Evolutionary conservation across 2,113 vertebrate genomes (phyloP).

Genomic region (Archilochus colubris): DNA sequence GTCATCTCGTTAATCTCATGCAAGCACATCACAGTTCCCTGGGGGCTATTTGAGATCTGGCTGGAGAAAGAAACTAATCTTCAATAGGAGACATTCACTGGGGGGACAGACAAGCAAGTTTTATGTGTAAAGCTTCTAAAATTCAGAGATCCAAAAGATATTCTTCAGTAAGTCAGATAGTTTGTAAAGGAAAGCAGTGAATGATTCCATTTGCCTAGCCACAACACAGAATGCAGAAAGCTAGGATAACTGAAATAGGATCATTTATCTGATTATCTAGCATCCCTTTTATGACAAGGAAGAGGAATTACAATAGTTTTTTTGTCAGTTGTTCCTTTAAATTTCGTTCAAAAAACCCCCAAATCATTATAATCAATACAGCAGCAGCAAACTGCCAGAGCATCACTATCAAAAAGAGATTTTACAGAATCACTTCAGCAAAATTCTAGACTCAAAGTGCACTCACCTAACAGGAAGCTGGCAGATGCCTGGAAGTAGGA

Average conservation of each 20-base stretch:
- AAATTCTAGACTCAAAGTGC: background rate
- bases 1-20: constrained; percentile 50
- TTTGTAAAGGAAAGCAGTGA: background rate
- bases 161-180: background rate
- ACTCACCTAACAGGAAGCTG: background rate
- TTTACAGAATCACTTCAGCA: background rate
- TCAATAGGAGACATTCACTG: background rate
- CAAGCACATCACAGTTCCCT: background rate
- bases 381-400: background rate
- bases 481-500: background rate
- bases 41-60: constrained; percentile 2
- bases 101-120: background rate
- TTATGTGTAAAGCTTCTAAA: background rate
- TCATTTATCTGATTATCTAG: background rate
- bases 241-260: background rate
- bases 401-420: background rate
- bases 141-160: background rate
- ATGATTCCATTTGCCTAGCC: background rate
- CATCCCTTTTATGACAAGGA: background rate
- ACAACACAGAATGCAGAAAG: background rate
- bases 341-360: background rate
- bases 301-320: background rate
- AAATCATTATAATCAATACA: background rate
- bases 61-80: background rate
- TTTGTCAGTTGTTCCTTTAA: background rate